Base-by-base conservation (phyloP, 30 jellyfish, hydroid and myxozoan species). In the Aurelia aurita complex sp. Pacific region DNA sequence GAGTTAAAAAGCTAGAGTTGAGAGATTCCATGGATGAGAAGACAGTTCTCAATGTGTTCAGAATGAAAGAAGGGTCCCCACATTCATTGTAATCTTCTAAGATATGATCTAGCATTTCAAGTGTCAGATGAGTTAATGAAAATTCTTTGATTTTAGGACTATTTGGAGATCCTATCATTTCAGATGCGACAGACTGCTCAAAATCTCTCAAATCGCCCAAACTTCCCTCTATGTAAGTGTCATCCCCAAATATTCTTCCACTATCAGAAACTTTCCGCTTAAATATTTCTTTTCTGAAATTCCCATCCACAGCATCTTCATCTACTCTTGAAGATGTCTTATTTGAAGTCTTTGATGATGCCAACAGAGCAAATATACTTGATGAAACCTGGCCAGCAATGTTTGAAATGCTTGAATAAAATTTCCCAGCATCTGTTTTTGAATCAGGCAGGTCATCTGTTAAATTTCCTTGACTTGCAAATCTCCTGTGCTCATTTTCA, bases 31-130 rank as follows among this genome's bases (percentile, higher is more conserved):
- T 74, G 1, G 99, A 94, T 12, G 99, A 84, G 77, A 94, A 94
- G 29, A 94, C 99, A 23, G 99, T 94, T 34, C 99, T 64, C 15
- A 94, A 50, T 55, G 99, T 94, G 77, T 85, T 89, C 36, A 75
- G 43, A 32, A 94, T 62, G 88, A 94, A 94, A 42, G 96, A 74
- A 43, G 86, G 68, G 71, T 94, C 99, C 1, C 85, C 86, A 81
- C 99, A 94, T 59, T 88, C 92, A 60, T 54, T 42, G 67, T 69
- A 89, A 85, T 88, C 85, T 35, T 74, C 83, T 33, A 94, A 35
- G 14, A 94, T 90, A 16, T 82, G 82, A 32, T 85, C 81, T 33
- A 94, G 74, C 97, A 94, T 88, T 42, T 83, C 97, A 46, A 94
- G 69, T 4, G 96, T 88, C 36, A 94, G 68, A 64, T 94, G 99